These are phyloP conservation scores for Xestoiulus laeticollis DNA, from an alignment of 2,888 invertebrate genomes.

Conservation along the genomic window DNA sequence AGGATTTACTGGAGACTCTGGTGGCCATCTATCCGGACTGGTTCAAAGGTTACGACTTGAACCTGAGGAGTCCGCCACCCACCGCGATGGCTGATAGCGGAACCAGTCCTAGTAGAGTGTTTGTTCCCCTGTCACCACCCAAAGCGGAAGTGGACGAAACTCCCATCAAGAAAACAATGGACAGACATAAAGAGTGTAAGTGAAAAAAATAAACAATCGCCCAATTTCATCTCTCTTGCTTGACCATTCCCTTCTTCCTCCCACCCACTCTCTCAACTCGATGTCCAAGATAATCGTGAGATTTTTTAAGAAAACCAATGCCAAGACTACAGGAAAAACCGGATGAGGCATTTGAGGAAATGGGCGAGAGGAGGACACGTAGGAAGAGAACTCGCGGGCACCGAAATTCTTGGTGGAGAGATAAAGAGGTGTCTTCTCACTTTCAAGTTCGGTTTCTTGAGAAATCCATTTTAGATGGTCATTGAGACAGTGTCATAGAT, in stretches of 20 bases:
- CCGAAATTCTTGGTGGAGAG: not conserved
- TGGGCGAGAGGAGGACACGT: not conserved
- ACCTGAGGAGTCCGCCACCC: conserved; percentile 51
- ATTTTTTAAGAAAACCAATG: too few species aligned
- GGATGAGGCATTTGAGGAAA: not conserved
- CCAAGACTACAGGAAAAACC: not conserved
- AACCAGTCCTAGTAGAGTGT: conserved; percentile 56
- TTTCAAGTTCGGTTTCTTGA: not conserved
- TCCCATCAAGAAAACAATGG: conserved; percentile 90
- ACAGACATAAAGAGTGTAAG: conserved; percentile 98
- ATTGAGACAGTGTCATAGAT: not conserved
- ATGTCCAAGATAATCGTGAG: too few species aligned
- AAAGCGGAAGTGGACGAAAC: conserved; percentile 94
- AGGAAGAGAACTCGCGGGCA: not conserved
- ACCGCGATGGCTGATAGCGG: conserved; percentile 66
- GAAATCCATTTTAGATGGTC: not conserved
- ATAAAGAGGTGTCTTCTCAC: not conserved
- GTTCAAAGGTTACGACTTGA: conserved; percentile 68
- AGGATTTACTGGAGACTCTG: conserved; percentile 90
- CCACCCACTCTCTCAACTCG: not conserved
- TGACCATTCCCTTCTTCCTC: not conserved
- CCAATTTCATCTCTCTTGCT: not conserved
- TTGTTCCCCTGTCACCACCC: conserved; percentile 74
- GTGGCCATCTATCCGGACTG: conserved; percentile 93
- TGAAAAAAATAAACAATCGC: conserved; percentile 59